Evolutionary conservation across 2,113 vertebrate species (phyloP).

Genomic region (Xenus cinereus): DNA sequence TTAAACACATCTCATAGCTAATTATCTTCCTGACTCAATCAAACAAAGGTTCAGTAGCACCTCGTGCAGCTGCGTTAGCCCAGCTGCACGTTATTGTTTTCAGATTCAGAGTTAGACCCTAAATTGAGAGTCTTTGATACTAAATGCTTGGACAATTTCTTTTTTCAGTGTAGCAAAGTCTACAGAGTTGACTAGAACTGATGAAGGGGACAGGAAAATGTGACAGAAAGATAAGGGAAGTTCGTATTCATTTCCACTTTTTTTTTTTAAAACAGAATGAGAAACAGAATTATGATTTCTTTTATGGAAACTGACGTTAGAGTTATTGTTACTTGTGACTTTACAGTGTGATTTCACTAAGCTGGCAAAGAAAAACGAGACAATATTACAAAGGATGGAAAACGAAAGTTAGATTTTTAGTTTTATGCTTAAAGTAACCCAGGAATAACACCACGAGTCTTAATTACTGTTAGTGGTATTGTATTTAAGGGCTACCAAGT

Average conservation of each 20-base stretch:
- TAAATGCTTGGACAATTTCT: not conserved
- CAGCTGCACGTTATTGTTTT: not conserved
- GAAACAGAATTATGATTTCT: not conserved
- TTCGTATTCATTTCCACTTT: not conserved
- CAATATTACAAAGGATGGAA: not conserved
- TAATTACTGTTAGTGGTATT: not conserved
- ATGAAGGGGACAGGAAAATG: not conserved
- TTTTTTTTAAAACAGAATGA: not conserved
- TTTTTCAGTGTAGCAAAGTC: not conserved
- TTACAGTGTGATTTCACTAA: not conserved
- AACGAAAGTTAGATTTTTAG: not conserved
- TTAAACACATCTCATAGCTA: not conserved
- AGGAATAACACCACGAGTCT: not conserved
- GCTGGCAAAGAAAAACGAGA: not conserved
- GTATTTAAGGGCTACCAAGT: not conserved
- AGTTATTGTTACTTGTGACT: not conserved
- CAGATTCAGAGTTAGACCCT: not conserved
- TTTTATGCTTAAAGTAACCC: not conserved
- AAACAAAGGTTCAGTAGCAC: not conserved
- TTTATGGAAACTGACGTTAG: not conserved
- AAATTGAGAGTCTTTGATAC: not conserved
- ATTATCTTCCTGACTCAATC: not conserved
- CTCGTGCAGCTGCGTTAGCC: not conserved
- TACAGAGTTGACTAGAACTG: not conserved
- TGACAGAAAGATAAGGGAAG: not conserved